Evolutionary conservation across 37 sponge, comb jelly and placozoan species (phyloP), one percentile per base, ranked within the genome.

Genomic region (Ephydatia muelleri): DNA sequence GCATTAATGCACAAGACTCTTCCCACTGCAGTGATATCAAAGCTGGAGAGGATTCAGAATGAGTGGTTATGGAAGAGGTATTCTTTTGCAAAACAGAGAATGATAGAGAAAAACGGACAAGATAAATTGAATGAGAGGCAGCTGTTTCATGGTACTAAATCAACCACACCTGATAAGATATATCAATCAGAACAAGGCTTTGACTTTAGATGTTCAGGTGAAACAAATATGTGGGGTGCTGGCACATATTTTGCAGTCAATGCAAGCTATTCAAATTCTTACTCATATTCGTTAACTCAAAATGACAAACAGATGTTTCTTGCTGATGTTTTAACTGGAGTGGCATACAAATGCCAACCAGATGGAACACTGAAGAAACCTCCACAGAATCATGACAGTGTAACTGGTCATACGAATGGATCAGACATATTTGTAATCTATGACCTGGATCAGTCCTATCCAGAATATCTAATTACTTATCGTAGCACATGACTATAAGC

Each of bases 201-300:
- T 87, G 95, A 95, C 72, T 66, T 88, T 21, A 87, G 95, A 12
- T 87, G 80, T 68, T 75, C 76, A 2, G 0, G 13, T 21, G 35
- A 48, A 5, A 13, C 12, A 14, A 90, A 90, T 31, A 78, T 92
- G 90, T 95, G 95, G 95, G 95, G 95, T 11, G 32, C 64, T 0
- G 95, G 87, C 22, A 86, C 40, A 30, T 95, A 95, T 64, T 95
- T 95, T 87, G 95, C 95, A 3, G 82, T 68, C 13, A 86, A 95
- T 66, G 95, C 95, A 33, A 82, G 73, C 36, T 95, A 95, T 65
- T 95, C 95, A 27, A 75, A 88, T 64, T 28, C 19, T 0, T 94
- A 94, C 80, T 77, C 89, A 4, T 74, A 89, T 38, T 3, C 2
- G 5, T 6, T 43, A 43, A 3, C 80, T 1, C 32, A 14, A 35